phyloP scores from a whole-genome alignment of 2,888 invertebrate species.

The Eupithecia vulgata region DNA sequence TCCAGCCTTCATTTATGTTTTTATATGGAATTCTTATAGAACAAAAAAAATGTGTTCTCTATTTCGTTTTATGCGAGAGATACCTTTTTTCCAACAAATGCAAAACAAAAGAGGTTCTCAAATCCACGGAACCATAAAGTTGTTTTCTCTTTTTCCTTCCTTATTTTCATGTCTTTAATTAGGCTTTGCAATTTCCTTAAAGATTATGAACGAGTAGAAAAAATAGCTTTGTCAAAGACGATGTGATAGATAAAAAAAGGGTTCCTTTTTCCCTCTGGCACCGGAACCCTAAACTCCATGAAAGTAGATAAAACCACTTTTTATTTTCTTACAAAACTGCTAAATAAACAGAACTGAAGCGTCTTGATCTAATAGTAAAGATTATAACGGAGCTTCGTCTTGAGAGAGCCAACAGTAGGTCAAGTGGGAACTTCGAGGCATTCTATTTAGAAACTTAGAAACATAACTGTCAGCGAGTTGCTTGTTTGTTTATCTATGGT shows the following conservation, averaged over 20 bases:
- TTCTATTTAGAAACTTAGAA: slow-evolving; percentile 6
- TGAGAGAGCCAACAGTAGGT: neutral
- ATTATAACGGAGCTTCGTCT: slow-evolving; percentile 1
- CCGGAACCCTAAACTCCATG: neutral
- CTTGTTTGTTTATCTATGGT: neutral
- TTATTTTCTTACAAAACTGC: neutral
- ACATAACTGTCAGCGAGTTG: neutral
- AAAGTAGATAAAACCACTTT: slow-evolving; percentile 3
- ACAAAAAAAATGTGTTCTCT: neutral
- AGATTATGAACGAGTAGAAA: neutral
- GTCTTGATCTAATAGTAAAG: slow-evolving; percentile 3
- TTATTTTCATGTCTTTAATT: neutral
- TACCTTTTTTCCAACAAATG: neutral
- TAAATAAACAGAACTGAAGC: neutral
- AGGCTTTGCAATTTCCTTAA: neutral
- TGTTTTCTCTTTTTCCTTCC: neutral
- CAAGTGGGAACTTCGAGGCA: slow-evolving; percentile 1
- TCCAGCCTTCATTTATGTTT: neutral
- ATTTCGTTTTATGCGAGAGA: neutral
- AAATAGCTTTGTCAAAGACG: neutral
- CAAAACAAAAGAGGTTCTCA: neutral
- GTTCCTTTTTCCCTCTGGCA: neutral
- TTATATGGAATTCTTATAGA: neutral
- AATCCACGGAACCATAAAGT: no score
- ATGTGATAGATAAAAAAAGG: neutral